A percentile compares a stretch with the other conserved stretches of the same genome.
These are phyloP conservation scores for Caerostris darwini DNA, from an alignment of 1,140 invertebrate genomes.

Conservation along the genomic window DNA sequence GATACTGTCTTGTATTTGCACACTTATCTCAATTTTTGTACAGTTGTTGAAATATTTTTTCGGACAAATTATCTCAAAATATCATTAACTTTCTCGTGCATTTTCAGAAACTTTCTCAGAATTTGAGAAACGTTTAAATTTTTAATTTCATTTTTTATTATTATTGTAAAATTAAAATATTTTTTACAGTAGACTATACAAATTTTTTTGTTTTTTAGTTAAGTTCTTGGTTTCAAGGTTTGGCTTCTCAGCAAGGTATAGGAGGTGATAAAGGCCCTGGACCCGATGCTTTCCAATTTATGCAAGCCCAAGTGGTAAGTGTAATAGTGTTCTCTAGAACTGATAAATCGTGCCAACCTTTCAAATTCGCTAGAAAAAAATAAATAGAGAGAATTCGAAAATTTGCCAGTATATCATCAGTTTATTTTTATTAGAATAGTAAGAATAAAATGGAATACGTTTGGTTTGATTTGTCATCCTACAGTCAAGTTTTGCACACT, in stretches of 20 bases:
- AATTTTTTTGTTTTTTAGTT: background rate
- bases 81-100: too few relatives aligned
- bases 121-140: too few relatives aligned
- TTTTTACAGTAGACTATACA: background rate
- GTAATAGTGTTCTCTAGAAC: too few relatives aligned
- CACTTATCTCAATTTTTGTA: too few relatives aligned
- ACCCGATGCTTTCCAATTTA: constrained; percentile 86
- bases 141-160: background rate
- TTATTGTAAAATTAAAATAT: too few relatives aligned
- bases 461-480: too few relatives aligned
- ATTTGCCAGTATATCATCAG: background rate
- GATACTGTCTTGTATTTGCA: too few relatives aligned
- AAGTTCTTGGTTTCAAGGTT: constrained; percentile 79
- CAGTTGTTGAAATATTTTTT: too few relatives aligned
- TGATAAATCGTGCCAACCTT: background rate
- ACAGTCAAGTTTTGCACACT: too few relatives aligned
- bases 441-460: too few relatives aligned
- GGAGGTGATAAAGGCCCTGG: constrained; percentile 89
- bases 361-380: background rate
- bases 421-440: background rate
- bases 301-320: constrained; percentile 88
- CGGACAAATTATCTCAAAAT: too few relatives aligned
- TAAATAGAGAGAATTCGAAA: background rate
- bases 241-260: constrained; percentile 83
- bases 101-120: too few relatives aligned